phyloP scores from a whole-genome alignment of 2,113 vertebrate genomes.

The Embiotoca jacksoni region DNA sequence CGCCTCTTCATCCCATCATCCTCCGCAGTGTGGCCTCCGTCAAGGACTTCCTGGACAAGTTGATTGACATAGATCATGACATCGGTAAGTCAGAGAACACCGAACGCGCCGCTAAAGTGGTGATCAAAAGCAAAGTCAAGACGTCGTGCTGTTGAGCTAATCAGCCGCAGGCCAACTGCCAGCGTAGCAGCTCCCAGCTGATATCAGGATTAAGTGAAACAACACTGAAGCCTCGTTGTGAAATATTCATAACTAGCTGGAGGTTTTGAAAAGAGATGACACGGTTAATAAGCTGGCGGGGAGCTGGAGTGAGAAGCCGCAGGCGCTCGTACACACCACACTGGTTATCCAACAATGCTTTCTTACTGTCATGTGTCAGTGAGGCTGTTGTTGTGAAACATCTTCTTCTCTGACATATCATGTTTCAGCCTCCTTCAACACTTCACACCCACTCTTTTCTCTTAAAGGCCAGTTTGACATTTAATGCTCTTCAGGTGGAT shows the following conservation, averaged over 20 bases:
- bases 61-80: slow-evolving; percentile 87
- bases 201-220: slow-evolving; percentile 50
- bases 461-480: slow-evolving; percentile 77
- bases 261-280: slow-evolving; percentile 48
- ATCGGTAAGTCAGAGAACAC: slow-evolving; percentile 81
- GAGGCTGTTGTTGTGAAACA: slow-evolving; percentile 61
- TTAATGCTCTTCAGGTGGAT: slow-evolving; percentile 66
- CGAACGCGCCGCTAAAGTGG: not conserved
- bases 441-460: slow-evolving; percentile 63
- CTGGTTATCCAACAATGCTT: slow-evolving; percentile 48
- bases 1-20: slow-evolving; percentile 89
- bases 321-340: slow-evolving; percentile 34
- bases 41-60: slow-evolving; percentile 89
- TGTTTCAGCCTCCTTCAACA: slow-evolving; percentile 56
- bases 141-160: slow-evolving; percentile 20
- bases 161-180: slow-evolving; percentile 56
- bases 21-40: slow-evolving; percentile 86
- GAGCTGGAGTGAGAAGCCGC: slow-evolving; percentile 49
- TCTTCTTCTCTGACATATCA: slow-evolving; percentile 57
- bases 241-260: slow-evolving; percentile 80
- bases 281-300: slow-evolving; percentile 51
- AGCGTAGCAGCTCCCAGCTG: slow-evolving; percentile 23
- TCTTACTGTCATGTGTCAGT: slow-evolving; percentile 53
- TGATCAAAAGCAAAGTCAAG: slow-evolving; percentile 21
- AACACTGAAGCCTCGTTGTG: slow-evolving; percentile 43